Conservation (phyloP, 2,113 vertebrate species). For the Paratilapia polleni region DNA sequence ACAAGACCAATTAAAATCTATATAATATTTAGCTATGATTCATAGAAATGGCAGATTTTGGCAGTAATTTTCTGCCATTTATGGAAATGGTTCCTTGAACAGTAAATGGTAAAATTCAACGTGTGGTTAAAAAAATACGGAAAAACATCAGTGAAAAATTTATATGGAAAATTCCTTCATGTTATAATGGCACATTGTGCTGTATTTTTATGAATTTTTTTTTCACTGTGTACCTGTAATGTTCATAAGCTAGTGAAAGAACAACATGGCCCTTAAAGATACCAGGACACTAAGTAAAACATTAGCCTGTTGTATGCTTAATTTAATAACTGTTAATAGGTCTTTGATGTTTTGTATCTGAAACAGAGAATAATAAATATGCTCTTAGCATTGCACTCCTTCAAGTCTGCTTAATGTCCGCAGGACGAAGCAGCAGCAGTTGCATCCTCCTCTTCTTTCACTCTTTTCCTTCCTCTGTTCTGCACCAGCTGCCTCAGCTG, state of each 20-base stretch:
- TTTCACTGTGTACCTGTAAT: neutral
- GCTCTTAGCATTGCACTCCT: conserved; percentile 9
- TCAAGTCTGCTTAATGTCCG: conserved; percentile 30
- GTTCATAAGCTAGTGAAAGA: neutral
- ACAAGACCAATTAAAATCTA: neutral
- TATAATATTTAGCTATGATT: neutral
- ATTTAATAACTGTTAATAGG: conserved; percentile 12
- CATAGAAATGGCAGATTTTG: neutral
- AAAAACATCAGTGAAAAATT: too few species aligned
- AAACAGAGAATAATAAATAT: conserved; percentile 34
- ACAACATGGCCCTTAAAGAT: neutral
- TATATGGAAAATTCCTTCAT: too few species aligned
- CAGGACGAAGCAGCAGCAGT: conserved; percentile 1
- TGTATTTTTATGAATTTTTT: neutral
- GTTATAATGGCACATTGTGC: too few species aligned
- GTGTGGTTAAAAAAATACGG: too few species aligned
- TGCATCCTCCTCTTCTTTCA: conserved; percentile 10
- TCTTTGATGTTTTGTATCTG: conserved; percentile 37
- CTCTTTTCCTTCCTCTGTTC: neutral
- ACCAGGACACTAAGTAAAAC: neutral
- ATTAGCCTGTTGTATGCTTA: conserved; percentile 4
- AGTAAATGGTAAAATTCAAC: too few species aligned
- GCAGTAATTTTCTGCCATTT: too few species aligned
- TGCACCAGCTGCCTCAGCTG: neutral
- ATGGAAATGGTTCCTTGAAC: too few species aligned